phyloP scores from a whole-genome alignment of 2,888 invertebrate genomes.

The Lucinisca nassula region DNA sequence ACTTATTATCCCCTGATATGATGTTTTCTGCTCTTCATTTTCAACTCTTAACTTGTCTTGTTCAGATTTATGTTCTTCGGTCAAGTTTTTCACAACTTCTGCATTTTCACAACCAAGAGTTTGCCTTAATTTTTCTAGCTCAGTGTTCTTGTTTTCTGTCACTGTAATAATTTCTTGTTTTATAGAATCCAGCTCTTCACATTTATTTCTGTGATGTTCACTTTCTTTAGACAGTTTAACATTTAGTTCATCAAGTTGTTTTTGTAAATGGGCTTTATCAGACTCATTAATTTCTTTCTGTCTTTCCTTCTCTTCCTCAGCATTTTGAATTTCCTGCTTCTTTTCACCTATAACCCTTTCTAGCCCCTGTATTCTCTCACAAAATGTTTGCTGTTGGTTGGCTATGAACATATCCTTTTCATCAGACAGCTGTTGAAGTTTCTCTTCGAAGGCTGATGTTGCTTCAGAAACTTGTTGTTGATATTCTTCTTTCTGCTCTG shows the following conservation, averaged over 20 bases:
- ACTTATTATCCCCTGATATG: constrained; percentile 57
- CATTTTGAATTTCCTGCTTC: constrained; percentile 52
- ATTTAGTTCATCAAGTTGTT: constrained; percentile 11
- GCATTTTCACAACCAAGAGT: not conserved
- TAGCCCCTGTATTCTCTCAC: constrained; percentile 62
- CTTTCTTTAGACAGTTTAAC: constrained; percentile 16
- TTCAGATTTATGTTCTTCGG: constrained; percentile 28
- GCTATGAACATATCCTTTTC: constrained; percentile 69
- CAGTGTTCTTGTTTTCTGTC: constrained; percentile 50
- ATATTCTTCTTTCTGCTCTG: constrained; percentile 65
- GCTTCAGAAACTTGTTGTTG: constrained; percentile 61
- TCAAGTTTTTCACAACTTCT: constrained; percentile 22
- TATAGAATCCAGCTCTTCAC: not conserved
- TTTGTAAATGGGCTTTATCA: constrained; percentile 4
- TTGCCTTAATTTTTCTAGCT: constrained; percentile 22
- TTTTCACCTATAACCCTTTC: constrained; percentile 65
- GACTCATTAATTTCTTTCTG: constrained; percentile 19
- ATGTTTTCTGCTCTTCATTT: constrained; percentile 51
- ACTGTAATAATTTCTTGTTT: constrained; percentile 47
- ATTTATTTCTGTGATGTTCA: constrained; percentile 9
- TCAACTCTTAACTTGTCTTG: constrained; percentile 27
- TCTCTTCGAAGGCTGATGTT: constrained; percentile 53
- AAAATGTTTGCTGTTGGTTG: constrained; percentile 65
- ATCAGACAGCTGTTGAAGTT: constrained; percentile 60
- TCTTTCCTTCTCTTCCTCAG: constrained; percentile 26